phyloP scores from a whole-genome alignment of 2,113 vertebrate genomes.

The Cephalopterus ornatus region DNA sequence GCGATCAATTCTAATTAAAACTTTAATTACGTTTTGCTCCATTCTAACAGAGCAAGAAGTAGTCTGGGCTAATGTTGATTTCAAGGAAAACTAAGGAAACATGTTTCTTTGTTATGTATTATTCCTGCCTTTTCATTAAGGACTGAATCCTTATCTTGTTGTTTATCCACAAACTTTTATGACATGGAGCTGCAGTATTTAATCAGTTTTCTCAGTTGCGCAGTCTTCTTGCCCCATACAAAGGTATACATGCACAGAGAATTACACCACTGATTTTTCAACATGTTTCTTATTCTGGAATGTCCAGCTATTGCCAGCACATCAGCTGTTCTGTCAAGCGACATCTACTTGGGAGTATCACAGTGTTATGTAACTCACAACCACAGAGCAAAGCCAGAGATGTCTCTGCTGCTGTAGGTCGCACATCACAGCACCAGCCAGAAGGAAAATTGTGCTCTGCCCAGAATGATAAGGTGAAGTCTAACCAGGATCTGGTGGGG shows the following conservation, averaged over 20 bases:
- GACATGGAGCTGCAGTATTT: not conserved
- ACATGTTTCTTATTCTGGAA: not conserved
- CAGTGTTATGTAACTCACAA: not conserved
- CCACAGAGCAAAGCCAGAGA: not conserved
- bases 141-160: not conserved
- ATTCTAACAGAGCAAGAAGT: constrained; percentile 9
- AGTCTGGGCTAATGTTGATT: not conserved
- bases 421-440: not conserved
- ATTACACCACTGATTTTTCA: not conserved
- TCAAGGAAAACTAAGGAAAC: constrained; percentile 7
- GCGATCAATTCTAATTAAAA: constrained; percentile 44
- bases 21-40: constrained; percentile 32
- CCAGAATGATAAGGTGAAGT: not conserved
- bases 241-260: not conserved
- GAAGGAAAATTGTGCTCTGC: not conserved
- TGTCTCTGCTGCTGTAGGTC: not conserved
- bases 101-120: not conserved
- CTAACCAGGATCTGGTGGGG: fast-evolving
- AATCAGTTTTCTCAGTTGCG: not conserved
- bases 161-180: not conserved
- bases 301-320: not conserved
- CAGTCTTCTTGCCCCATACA: not conserved
- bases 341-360: not conserved
- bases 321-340: not conserved
- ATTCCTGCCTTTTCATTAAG: not conserved